Evolutionary conservation across 2,797 vertebrate genomes (phyloP).

Genomic region (Arremon brunneinucha): DNA sequence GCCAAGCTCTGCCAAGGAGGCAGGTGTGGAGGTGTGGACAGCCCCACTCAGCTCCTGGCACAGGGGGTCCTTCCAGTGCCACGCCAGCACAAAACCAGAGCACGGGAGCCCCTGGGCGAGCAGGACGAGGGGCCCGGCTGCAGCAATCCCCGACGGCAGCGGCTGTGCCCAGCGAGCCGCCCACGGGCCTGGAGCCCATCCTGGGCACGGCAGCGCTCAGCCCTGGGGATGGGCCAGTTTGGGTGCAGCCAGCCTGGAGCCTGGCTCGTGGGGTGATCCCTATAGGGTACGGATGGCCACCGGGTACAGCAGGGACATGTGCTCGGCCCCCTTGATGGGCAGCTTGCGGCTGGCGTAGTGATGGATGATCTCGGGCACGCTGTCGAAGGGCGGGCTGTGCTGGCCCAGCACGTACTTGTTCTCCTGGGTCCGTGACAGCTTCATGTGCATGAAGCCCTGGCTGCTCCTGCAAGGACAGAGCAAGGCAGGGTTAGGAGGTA

Average conservation of each 20-base stretch:
- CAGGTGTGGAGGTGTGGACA: not conserved
- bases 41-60: not conserved
- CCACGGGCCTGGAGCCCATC: not conserved
- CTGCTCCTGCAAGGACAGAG: slow-evolving; percentile 85
- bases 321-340: slow-evolving; percentile 98
- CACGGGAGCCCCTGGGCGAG: not conserved
- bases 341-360: slow-evolving; percentile 97
- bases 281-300: slow-evolving; percentile 96
- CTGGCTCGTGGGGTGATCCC: not conserved
- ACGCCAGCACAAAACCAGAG: not conserved
- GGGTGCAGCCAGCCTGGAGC: not conserved
- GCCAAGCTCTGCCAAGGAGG: not conserved
- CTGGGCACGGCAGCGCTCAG: rapidly evolving
- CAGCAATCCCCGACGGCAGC: not conserved
- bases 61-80: not conserved
- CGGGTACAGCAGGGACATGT: slow-evolving; percentile 97
- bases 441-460: slow-evolving; percentile 99
- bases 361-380: slow-evolving; percentile 94
- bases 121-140: not conserved
- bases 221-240: not conserved
- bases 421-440: slow-evolving; percentile 94
- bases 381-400: slow-evolving; percentile 95
- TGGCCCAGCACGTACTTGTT: slow-evolving; percentile 95
- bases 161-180: not conserved
- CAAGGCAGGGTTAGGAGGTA: not conserved